Base-by-base conservation (phyloP, 2,113 vertebrate genomes). In the Cyprinodon tularosa region DNA sequence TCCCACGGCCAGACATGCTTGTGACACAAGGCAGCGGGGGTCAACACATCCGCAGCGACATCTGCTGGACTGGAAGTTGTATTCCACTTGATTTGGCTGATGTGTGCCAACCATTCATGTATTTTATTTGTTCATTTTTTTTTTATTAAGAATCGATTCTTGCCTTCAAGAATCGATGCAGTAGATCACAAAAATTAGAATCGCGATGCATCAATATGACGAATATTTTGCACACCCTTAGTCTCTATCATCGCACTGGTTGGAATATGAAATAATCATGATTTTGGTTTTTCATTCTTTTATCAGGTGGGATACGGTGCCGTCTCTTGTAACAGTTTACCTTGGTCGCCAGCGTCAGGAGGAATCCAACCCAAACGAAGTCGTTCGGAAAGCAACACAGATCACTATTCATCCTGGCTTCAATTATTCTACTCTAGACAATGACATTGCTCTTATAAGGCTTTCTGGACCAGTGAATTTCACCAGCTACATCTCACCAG, bases 401-500 rank as follows among this genome's bases (percentile, higher is more conserved):
- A 22, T 91, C 77, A 77, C 93, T 78, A 2, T 4, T 3, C 89
- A 96, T 39, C 78, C 90, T 0, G 3, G 39, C 36, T 96, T 91
- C 71, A 29, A 20, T 0, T 0, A 47, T 0, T 0, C 0, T 0
- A 89, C 89, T 0, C 59, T 37, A 0, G 17, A 92, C 42, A 94
- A 95, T 0, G 95, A 96, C 86, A 88, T 96, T 0, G 71, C 87
- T 0, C 94, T 96, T 3, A 7, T 95, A 72, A 82, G 4, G 20
- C 93, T 96, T 13, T 53, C 12, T 0, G 42, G 1, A 0, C 2
- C 94, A 0, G 86, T 96, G 47, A 12, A 0, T 0, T 96, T 94
- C 82, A 90, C 10, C 9, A 61, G 70, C 37, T 88, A 66, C 45
- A 87, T 96, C 38, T 45, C 5, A 38, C n/a, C n/a, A n/a, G n/a